Base-by-base conservation (phyloP, 2,888 invertebrate genomes). In the Brachyptera risi region DNA sequence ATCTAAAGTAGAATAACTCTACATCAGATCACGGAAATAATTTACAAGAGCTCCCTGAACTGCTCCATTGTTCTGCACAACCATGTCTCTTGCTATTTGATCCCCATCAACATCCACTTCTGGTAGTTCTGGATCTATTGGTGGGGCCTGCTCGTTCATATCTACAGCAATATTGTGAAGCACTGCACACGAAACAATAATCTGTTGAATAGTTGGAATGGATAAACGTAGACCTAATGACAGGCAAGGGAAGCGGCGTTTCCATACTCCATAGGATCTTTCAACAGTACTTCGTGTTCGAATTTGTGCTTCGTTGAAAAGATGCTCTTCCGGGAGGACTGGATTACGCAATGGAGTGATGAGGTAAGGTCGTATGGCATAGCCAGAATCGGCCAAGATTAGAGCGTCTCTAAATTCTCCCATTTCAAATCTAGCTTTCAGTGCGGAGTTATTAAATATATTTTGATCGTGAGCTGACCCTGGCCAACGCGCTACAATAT, bases 351-450 rank as follows among this genome's bases (percentile, higher is more conserved):
- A 27, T 9, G 62, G 62, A 13, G 56, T 42, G 1, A 44, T n/a
- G 3, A 58, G 15, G 11, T 47, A 27, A 5, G n/a, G 26, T 15
- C 15, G 27, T 4, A 35, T n/a, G 31, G 50, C 21, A 44, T 58
- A 58, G n/a, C 58, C 58, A 7, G 44, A 47, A 54, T 58, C 58
- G 13, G 49, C 58, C 24, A 49, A 21, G n/a, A 67, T 65, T 66
- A 60, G 59, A 7, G 26, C 40, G 37, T 61, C 42, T 9, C 59
- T 44, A 44, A 60, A 61, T 42, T 61, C 61, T 21, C 58, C 38
- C 31, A 35, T 60, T 58, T 59, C 44, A 37, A 60, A 40, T 11
- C 58, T 59, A 26, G 27, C 35, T n/a, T 59, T 58, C 1, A 61
- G 3, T 9, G 27, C 24, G 9, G 59, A 60, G 19, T 35, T 40